Conservation (phyloP, 2,797 vertebrate species). For the Enteromius radiatus region DNA sequence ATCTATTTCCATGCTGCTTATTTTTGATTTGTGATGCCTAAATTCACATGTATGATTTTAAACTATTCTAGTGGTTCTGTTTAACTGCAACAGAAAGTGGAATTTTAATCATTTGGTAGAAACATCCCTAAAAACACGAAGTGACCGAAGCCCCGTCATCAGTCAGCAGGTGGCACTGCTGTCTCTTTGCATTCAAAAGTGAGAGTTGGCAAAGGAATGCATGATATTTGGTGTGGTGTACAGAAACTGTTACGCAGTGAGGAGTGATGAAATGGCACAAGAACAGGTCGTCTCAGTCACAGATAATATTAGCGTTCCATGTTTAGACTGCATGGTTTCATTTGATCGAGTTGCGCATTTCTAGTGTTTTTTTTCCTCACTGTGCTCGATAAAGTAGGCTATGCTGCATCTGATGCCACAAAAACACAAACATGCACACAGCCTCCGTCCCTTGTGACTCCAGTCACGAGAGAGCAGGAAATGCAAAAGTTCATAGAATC, state of each 20-base stretch:
- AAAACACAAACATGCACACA: not conserved
- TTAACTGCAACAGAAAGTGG: not conserved
- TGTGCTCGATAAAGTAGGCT: slow-evolving; percentile 1
- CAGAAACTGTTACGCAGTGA: not conserved
- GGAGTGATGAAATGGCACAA: not conserved
- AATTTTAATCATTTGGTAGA: not conserved
- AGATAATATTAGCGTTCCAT: not conserved
- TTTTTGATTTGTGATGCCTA: not conserved
- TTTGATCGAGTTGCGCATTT: not conserved
- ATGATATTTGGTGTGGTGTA: not conserved
- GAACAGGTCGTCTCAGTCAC: not conserved
- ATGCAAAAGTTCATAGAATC: slow-evolving; percentile 34
- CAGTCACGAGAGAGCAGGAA: slow-evolving; percentile 41
- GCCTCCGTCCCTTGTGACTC: slow-evolving; percentile 11
- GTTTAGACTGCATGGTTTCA: too few species aligned
- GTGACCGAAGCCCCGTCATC: not conserved
- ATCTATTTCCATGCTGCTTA: not conserved
- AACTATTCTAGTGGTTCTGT: not conserved
- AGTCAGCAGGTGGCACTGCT: slow-evolving; percentile 49
- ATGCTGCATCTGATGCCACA: slow-evolving; percentile 15
- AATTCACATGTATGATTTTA: not conserved
- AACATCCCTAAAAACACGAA: not conserved
- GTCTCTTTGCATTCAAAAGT: not conserved
- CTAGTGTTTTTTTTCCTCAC: not conserved
- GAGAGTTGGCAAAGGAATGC: not conserved